Conservation (phyloP, 2,113 vertebrate genomes). For the Willisornis vidua region DNA sequence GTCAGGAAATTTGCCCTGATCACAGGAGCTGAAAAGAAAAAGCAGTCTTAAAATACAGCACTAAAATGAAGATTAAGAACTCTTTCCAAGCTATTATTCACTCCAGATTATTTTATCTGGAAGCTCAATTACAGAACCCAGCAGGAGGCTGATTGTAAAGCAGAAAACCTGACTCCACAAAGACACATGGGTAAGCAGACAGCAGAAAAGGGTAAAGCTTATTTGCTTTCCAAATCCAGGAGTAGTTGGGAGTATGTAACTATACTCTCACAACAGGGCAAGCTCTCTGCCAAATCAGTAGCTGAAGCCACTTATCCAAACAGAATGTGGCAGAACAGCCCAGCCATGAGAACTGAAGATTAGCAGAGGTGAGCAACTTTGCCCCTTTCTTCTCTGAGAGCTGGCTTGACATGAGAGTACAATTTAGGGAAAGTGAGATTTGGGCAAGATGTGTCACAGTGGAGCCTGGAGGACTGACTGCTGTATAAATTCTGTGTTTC, state of each 20-base stretch:
- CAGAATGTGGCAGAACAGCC: neutral
- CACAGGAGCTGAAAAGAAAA: neutral
- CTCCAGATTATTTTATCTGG: conserved; percentile 24
- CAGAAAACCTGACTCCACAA: neutral
- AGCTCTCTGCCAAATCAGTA: conserved; percentile 9
- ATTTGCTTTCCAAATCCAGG: conserved; percentile 55
- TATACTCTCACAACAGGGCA: conserved; percentile 4
- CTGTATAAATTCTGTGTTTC: neutral
- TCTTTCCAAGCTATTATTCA: neutral
- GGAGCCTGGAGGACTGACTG: neutral
- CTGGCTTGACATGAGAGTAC: neutral
- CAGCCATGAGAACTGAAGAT: neutral
- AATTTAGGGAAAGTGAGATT: neutral
- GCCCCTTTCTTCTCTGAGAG: conserved; percentile 10
- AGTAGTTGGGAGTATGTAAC: conserved; percentile 8
- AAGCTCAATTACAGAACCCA: conserved; percentile 1
- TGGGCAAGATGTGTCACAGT: neutral
- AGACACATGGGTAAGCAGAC: neutral
- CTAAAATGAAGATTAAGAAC: neutral
- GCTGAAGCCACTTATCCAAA: conserved; percentile 26
- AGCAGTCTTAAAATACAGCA: neutral
- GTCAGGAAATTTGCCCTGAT: neutral
- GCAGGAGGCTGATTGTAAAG: neutral
- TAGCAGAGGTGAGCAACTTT: conserved; percentile 54
- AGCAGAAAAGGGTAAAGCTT: conserved; percentile 3